Evolutionary conservation across 1,140 invertebrate species (phyloP), one percentile per base, ranked within the genome.

Genomic region (Trichoplusia ni): DNA sequence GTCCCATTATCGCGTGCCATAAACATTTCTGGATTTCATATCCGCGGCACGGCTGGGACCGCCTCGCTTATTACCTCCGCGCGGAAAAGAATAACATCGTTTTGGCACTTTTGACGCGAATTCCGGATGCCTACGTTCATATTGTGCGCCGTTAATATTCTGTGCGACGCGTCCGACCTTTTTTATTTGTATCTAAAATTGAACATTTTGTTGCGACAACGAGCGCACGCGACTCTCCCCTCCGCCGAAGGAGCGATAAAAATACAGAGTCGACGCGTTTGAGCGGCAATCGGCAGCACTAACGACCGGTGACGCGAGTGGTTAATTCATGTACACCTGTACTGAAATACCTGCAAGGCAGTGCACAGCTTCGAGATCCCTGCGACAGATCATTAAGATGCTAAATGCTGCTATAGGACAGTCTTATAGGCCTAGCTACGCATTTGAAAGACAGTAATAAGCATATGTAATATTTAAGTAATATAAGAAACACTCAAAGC

Each of bases 131-230:
- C 82, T 85, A 75, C 84, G 84, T 89, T 89, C 86, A 90, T 90
- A 88, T 90, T 90, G 81, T 88, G 81, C 76, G 84, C 85, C 82
- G 85, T 90, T 90, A 90, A 89, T 90, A 90, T 90, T 90, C 88
- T 78, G 82, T 65, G 78, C 86, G 69, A 79, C 79, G 81, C 85
- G 86, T 89, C 84, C 84, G 84, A 89, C 88, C 88, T 90, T 90
- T 90, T 90, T 90, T 89, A 89, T 90, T 90, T 89, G 88, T 89
- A 88, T 89, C 86, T 86, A 89, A 90, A 90, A 89, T 90, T 89
- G 86, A 86, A 89, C 88, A 88, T 89, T 90, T 90, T 88, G 88
- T 89, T 81, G 85, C 79, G 80, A 84, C 83, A 83, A 86, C 82
- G 86, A 80, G 78, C 76, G 81, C 74, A 70, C 74, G 77, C 79